Evolutionary conservation across 1,140 invertebrate species (phyloP).

Genomic region (Tribolium madens): DNA sequence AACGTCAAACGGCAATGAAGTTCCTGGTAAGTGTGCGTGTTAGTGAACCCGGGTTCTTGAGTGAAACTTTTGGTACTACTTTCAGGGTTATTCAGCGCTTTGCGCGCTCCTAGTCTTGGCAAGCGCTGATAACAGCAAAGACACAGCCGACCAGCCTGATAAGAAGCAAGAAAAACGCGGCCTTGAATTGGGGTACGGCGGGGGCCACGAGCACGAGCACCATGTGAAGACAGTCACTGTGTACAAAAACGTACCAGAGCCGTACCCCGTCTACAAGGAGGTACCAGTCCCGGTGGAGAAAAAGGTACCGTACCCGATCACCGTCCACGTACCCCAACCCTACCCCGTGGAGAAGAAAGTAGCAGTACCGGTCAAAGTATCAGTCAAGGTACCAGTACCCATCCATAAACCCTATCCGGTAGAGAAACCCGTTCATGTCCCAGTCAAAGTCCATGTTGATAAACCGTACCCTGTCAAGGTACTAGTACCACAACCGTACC

Average conservation of each 20-base stretch:
- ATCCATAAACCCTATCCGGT: conserved; percentile 78
- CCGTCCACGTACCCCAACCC: conserved; percentile 70
- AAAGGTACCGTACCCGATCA: conserved; percentile 73
- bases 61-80: conserved; percentile 31
- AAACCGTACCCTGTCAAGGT: conserved; percentile 75
- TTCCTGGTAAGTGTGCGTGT: conserved; percentile 60
- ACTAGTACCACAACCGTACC: conserved; percentile 75
- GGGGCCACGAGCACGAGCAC: conserved; percentile 64
- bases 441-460: conserved; percentile 78
- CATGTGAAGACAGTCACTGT: conserved; percentile 80
- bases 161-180: conserved; percentile 78
- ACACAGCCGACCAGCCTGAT: conserved; percentile 66
- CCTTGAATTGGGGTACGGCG: conserved; percentile 69
- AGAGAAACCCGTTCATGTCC: conserved; percentile 78
- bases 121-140: conserved; percentile 65
- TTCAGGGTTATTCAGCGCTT: conserved; percentile 65
- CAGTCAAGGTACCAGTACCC: conserved; percentile 72
- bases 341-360: conserved; percentile 81
- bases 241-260: conserved; percentile 74
- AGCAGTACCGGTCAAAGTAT: conserved; percentile 76
- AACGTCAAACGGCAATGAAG: conserved; percentile 55
- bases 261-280: conserved; percentile 63
- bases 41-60: conserved; percentile 5
- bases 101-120: conserved; percentile 68
- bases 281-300: conserved; percentile 69